phyloP scores from a whole-genome alignment of 2,113 vertebrate species.

The Hippopotamus amphibius region DNA sequence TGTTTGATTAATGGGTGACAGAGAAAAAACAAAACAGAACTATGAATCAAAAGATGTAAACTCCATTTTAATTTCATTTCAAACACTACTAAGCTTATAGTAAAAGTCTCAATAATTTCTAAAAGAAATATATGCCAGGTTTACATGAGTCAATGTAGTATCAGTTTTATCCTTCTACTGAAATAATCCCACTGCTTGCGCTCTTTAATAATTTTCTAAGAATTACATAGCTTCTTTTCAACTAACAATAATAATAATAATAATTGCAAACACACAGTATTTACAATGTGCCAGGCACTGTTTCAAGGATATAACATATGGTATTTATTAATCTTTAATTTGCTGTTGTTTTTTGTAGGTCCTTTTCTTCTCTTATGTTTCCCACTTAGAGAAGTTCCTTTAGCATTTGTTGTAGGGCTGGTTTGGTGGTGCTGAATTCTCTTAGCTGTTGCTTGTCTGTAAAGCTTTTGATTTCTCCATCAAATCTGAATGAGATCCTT shows the following conservation, averaged over 20 bases:
- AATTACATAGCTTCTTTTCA: slow-evolving; percentile 6
- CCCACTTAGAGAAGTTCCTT: too few species aligned
- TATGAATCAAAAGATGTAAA: neutral
- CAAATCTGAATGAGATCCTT: too few species aligned
- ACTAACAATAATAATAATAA: neutral
- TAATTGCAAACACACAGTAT: neutral
- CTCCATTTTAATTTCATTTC: slow-evolving; percentile 26
- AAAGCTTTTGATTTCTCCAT: too few species aligned
- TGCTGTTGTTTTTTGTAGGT: too few species aligned
- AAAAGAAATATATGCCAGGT: neutral
- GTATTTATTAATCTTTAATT: neutral
- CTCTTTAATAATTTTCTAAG: slow-evolving; percentile 12
- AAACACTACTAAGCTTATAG: slow-evolving; percentile 39
- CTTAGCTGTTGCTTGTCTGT: too few species aligned
- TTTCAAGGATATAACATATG: neutral
- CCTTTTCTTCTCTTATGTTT: too few species aligned
- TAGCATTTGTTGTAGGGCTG: too few species aligned
- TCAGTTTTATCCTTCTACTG: neutral
- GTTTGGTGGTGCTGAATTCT: too few species aligned
- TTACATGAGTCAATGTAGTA: slow-evolving; percentile 9
- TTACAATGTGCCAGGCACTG: neutral
- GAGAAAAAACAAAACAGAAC: neutral
- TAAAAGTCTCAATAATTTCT: slow-evolving; percentile 43
- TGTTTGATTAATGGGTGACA: neutral
- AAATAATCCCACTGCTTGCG: neutral